A percentile compares a stretch with the other conserved stretches of the same genome.
Conservation (phyloP, 2,113 vertebrate genomes). For the Lycocorax pyrrhopterus region DNA sequence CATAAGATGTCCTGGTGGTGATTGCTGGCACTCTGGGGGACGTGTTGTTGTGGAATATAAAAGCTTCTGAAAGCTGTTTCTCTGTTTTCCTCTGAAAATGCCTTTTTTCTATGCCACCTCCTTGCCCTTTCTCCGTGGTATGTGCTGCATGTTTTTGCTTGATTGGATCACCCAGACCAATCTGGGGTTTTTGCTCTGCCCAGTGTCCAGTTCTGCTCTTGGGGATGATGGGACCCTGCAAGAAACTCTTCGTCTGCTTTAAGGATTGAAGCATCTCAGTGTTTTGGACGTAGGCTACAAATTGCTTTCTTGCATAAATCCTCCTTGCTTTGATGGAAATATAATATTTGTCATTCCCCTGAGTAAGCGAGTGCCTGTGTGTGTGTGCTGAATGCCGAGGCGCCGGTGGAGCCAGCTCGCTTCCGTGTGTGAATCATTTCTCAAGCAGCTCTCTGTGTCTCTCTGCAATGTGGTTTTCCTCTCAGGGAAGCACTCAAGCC, state of each 20-base stretch:
- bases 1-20: not conserved
- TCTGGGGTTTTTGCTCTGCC: not conserved
- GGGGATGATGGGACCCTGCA: not conserved
- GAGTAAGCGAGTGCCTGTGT: conserved; percentile 14
- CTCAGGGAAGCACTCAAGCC: conserved; percentile 55
- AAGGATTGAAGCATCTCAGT: not conserved
- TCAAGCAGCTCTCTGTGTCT: conserved; percentile 58
- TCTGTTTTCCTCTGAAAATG: not conserved
- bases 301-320: not conserved
- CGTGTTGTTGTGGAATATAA: not conserved
- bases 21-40: not conserved
- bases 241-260: not conserved
- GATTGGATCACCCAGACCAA: not conserved
- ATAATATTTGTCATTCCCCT: conserved; percentile 48
- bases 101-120: not conserved
- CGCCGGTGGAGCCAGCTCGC: conserved; percentile 60
- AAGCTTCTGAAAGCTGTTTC: not conserved
- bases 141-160: not conserved
- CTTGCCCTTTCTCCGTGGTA: not conserved
- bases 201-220: not conserved
- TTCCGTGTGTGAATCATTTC: conserved; percentile 75
- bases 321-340: conserved; percentile 50
- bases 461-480: conserved; percentile 76
- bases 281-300: not conserved
- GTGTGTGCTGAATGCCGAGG: conserved; percentile 38